Evolutionary conservation across 2,888 invertebrate species (phyloP).

Genomic region (Copidosoma aretas): DNA sequence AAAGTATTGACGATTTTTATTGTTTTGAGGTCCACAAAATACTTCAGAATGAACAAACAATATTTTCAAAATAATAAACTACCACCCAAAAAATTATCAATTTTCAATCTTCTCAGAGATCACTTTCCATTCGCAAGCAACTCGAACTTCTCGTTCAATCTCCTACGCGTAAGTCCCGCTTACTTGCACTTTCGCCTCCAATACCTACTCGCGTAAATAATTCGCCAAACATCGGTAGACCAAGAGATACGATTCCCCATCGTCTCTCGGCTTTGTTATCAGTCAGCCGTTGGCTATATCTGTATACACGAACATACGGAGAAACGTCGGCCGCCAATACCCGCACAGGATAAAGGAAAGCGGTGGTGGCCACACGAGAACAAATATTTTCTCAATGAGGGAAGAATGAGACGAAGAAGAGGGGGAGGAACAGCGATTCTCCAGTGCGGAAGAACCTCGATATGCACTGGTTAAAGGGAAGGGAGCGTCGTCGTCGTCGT

Average conservation of each 20-base stretch:
- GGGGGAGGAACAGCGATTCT: background rate
- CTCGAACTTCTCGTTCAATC: too few species aligned
- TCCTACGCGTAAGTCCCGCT: too few species aligned
- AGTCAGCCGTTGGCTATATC: background rate
- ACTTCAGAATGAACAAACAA: too few species aligned
- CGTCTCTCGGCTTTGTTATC: background rate
- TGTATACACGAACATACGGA: background rate
- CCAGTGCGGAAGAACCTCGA: background rate
- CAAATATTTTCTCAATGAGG: constrained; percentile 18
- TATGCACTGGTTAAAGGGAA: constrained; percentile 1
- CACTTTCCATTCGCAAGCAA: too few species aligned
- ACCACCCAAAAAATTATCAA: too few species aligned
- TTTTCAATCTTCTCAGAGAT: too few species aligned
- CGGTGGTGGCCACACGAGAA: background rate
- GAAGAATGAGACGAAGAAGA: background rate
- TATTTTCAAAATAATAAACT: too few species aligned
- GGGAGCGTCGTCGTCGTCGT: too few species aligned
- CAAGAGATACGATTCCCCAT: background rate
- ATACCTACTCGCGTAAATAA: background rate
- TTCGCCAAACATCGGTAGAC: background rate
- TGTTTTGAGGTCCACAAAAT: too few species aligned
- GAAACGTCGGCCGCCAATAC: constrained; percentile 6
- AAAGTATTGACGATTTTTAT: too few species aligned
- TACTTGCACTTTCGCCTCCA: background rate
- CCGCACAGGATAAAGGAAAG: background rate